phyloP scores from a whole-genome alignment of 2,113 vertebrate species.

The Colaptes auratus region DNA sequence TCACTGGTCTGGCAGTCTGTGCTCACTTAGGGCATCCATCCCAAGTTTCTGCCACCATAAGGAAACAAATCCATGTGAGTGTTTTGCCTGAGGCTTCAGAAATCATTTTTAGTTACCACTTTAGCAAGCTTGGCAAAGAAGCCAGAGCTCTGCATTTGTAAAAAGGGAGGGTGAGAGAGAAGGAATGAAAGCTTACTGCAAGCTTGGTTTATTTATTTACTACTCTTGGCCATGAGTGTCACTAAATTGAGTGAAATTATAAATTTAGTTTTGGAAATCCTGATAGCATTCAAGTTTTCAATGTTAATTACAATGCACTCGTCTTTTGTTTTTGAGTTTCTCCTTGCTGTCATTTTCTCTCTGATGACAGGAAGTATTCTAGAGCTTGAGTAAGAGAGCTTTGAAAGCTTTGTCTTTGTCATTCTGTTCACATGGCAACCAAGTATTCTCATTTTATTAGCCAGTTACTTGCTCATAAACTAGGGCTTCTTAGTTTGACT shows the following conservation, averaged over 20 bases:
- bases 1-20: neutral
- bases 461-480: neutral
- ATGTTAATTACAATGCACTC: neutral
- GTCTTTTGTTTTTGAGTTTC: neutral
- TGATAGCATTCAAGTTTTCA: neutral
- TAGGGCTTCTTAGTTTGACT: neutral
- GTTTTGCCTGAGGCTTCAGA: neutral
- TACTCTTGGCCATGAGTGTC: neutral
- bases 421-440: neutral
- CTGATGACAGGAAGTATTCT: neutral
- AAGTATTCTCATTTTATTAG: neutral
- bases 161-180: neutral
- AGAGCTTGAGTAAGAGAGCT: neutral
- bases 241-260: neutral
- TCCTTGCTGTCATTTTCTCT: neutral
- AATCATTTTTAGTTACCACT: neutral
- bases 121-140: neutral
- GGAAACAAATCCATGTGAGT: neutral
- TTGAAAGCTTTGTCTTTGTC: neutral
- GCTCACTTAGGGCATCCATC: neutral
- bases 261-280: neutral
- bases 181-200: neutral
- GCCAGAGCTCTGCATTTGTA: neutral
- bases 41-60: neutral
- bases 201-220: neutral